Evolutionary conservation across 2,797 vertebrate species (phyloP), one percentile per base, ranked within the genome.

Genomic region (Ciconia nigra): DNA sequence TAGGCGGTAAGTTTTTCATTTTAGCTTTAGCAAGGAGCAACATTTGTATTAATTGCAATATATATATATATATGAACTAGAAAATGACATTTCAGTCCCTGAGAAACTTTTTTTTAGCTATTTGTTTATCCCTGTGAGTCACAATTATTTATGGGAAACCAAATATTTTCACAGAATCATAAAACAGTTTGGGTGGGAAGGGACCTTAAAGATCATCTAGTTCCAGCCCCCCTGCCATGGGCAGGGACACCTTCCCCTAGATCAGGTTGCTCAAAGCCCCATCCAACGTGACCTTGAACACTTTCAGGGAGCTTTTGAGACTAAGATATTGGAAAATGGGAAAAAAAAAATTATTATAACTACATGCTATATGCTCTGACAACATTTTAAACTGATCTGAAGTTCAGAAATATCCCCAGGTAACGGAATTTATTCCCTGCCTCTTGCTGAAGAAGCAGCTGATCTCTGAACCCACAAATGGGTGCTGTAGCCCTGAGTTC

Each of bases 41-140:
- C 3, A 24, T 49, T 58, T 81, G 6, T 24, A 35, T 18, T 79
- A 71, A 79, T 15, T 69, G 21, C 42, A 76, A 35, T 33, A 49
- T 1, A 47, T 0, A 51, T 0, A 51, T 3, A 22, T 42, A 39
- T 39, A 39, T 9, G 12, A 74, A 47, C 33, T 10, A 70, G 28
- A 70, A 83, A 63, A 52, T 4, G 5, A 41, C 21, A 24, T 51
- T 63, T 74, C 22, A n/a, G 28, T 29, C 49, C 28, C 15, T 11
- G 3, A 57, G 44, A 63, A 86, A 51, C 12, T 39, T 13, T 19
- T 13, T n/a, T 67, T 70, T 19, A 79, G 35, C 42, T 74, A 21
- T 24, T 20, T 51, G 15, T 22, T 67, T 37, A 37, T 25, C n/a
- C 28, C 9, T 24, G 33, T 24, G 29, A 57, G 15, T 54, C 3